A percentile compares a stretch with the other conserved stretches of the same genome.
These are phyloP conservation scores for Oryctes rhinoceros DNA, from an alignment of 1,140 invertebrate species.

Conservation along the genomic window DNA sequence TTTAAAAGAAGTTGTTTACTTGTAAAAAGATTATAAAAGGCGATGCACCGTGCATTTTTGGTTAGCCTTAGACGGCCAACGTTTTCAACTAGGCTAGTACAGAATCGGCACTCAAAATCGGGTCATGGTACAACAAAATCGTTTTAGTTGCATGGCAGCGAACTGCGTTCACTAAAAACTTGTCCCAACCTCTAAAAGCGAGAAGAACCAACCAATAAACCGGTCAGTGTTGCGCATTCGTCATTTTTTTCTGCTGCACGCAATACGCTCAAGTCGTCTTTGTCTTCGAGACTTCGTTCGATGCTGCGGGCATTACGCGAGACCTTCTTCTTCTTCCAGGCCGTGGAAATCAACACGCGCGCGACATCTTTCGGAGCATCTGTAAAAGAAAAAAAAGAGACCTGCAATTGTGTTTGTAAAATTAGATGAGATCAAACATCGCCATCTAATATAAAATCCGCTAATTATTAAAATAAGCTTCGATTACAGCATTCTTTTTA, in stretches of 20 bases:
- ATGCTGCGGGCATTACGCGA: not conserved
- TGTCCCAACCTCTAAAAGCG: conserved; percentile 57
- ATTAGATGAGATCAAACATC: too few relatives aligned
- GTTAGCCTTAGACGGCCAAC: conserved; percentile 41
- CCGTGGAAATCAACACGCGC: not conserved
- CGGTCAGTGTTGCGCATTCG: conserved; percentile 54
- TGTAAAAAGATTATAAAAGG: not conserved
- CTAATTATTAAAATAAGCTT: too few relatives aligned
- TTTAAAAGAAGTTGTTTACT: not conserved
- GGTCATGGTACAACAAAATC: conserved; percentile 61
- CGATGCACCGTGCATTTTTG: conserved; percentile 36
- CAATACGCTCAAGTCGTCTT: conserved; percentile 45
- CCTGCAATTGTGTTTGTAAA: too few relatives aligned
- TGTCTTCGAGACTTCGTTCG: conserved; percentile 42
- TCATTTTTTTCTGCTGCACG: conserved; percentile 53
- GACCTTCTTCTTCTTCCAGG: too few relatives aligned
- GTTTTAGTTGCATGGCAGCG: conserved; percentile 57
- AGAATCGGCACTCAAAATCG: conserved; percentile 57
- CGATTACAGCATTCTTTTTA: too few relatives aligned
- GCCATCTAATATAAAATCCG: too few relatives aligned
- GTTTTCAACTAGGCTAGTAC: conserved; percentile 56
- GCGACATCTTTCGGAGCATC: conserved; percentile 9
- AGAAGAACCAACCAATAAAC: conserved; percentile 57
- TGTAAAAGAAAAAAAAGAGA: not conserved
- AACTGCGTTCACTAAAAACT: conserved; percentile 58